Conservation (phyloP, 2,888 invertebrate species). For the Pinctada fucata region DNA sequence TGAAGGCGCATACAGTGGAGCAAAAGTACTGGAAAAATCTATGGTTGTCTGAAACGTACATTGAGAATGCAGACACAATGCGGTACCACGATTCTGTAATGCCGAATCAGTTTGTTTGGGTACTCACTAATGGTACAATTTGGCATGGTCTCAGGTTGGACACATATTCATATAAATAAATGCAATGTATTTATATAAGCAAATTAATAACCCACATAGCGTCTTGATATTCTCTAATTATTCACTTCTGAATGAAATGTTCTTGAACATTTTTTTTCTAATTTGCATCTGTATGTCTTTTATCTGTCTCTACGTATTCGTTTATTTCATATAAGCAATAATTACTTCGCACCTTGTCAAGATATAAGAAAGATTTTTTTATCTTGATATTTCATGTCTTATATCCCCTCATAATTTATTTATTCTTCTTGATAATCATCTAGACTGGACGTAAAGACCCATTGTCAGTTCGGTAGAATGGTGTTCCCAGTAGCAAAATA, state of each 20-base stretch:
- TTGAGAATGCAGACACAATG: constrained; percentile 6
- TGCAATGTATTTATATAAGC: not conserved
- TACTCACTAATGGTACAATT: constrained; percentile 3
- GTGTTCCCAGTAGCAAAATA: constrained; percentile 12
- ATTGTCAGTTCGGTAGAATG: constrained; percentile 2
- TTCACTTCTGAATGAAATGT: too few species aligned
- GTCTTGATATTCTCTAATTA: too few species aligned
- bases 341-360: too few species aligned
- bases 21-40: constrained; percentile 10
- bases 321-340: too few species aligned
- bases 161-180: not conserved
- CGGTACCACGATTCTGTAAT: constrained; percentile 9
- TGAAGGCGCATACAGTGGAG: not conserved
- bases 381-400: too few species aligned
- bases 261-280: too few species aligned
- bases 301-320: too few species aligned
- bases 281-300: too few species aligned
- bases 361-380: too few species aligned
- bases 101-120: constrained; percentile 15
- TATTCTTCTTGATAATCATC: not conserved
- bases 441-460: constrained; percentile 1
- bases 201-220: too few species aligned
- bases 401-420: too few species aligned
- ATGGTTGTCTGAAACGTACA: constrained; percentile 15
- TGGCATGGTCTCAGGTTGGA: constrained; percentile 13